Conservation (phyloP, 2,113 vertebrate species). For the Ictalurus punctatus region DNA sequence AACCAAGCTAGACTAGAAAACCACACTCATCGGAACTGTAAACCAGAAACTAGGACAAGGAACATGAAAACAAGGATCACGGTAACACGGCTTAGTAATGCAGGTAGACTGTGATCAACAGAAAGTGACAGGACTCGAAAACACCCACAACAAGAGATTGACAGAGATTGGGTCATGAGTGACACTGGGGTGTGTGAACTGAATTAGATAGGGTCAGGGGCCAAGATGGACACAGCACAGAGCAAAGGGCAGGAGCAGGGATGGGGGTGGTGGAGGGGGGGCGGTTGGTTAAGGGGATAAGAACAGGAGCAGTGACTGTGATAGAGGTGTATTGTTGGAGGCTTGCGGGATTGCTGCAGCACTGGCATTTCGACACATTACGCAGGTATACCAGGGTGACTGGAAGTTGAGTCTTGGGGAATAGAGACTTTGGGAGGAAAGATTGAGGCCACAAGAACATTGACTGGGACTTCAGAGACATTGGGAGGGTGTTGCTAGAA, state of each 20-base stretch:
- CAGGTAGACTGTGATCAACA: background rate
- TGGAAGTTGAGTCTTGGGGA: background rate
- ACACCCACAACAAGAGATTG: background rate
- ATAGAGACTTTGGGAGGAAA: background rate
- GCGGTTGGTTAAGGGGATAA: background rate
- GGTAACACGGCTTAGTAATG: background rate
- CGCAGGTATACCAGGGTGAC: background rate
- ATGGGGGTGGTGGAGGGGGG: background rate
- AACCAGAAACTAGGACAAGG: background rate
- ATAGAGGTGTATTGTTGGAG: background rate
- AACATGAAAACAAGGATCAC: background rate
- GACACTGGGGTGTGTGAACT: background rate
- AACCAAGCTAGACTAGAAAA: background rate
- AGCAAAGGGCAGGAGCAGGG: background rate
- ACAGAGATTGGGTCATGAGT: background rate
- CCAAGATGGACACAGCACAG: background rate
- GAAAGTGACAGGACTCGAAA: constrained; percentile 1
- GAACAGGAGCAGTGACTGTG: background rate
- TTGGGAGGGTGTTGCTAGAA: background rate
- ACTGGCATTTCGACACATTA: background rate
- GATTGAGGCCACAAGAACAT: background rate
- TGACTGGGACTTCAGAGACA: background rate
- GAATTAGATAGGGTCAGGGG: background rate
- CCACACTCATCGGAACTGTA: background rate
- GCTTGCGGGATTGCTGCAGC: background rate